These are phyloP conservation scores for Hydractinia symbiolongicarpus DNA, from an alignment of 30 jellyfish, hydroid and myxozoan genomes.

Conservation along the genomic window DNA sequence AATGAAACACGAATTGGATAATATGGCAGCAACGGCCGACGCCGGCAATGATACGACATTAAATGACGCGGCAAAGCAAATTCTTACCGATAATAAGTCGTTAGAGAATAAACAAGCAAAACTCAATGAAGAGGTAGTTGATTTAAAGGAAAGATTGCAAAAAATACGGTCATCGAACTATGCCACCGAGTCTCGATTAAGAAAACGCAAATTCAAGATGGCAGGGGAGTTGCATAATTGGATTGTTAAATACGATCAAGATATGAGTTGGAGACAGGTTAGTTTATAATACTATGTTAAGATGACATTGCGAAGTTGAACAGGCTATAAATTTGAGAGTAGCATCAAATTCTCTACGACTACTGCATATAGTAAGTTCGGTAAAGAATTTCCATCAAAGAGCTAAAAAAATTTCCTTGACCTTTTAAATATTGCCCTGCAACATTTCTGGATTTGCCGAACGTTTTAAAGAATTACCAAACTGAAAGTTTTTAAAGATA, in stretches of 20 bases:
- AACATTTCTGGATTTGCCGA: no score
- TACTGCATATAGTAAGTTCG: no score
- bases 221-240: constrained; percentile 56
- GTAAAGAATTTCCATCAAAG: no score
- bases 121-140: background rate
- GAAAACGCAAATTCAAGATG: constrained; percentile 34
- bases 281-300: background rate
- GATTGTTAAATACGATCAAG: constrained; percentile 58
- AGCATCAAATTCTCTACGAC: no score
- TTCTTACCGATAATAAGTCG: background rate
- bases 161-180: background rate
- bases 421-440: no score
- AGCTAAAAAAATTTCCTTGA: no score
- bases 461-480: background rate
- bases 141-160: background rate
- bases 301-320: no score
- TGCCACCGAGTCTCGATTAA: background rate
- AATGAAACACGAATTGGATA: background rate
- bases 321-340: no score
- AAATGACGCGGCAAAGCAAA: background rate
- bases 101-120: background rate
- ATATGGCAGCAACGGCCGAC: background rate
- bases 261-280: constrained; percentile 57
- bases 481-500: background rate
- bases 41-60: background rate